Conservation (phyloP, 2,113 vertebrate species). For the Amia ocellicauda region DNA sequence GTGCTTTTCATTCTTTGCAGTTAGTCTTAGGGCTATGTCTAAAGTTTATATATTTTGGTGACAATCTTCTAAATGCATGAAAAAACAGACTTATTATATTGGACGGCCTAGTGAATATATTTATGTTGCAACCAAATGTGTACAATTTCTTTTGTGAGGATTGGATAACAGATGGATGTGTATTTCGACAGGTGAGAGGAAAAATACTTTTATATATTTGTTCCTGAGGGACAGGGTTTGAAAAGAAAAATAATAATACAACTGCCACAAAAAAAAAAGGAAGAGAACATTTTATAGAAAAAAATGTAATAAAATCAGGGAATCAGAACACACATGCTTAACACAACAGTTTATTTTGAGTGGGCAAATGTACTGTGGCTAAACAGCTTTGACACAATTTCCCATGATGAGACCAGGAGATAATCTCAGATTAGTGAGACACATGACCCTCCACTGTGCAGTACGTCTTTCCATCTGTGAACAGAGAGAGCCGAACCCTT, state of each 20-base stretch:
- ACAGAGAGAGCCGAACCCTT: not conserved
- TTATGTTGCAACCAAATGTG: too few species aligned
- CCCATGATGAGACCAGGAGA: conserved; percentile 54
- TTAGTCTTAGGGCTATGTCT: not conserved
- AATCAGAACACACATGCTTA: not conserved
- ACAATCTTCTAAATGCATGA: too few species aligned
- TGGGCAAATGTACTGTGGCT: conserved; percentile 47
- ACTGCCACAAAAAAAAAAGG: too few species aligned
- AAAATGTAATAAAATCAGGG: not conserved
- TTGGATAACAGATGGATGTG: too few species aligned
- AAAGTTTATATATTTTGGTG: not conserved
- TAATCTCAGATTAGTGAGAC: conserved; percentile 64
- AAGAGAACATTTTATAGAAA: too few species aligned
- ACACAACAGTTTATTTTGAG: conserved; percentile 45
- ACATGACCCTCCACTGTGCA: conserved; percentile 59
- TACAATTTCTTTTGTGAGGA: too few species aligned
- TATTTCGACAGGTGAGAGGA: too few species aligned
- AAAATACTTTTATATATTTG: too few species aligned
- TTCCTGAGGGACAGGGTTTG: too few species aligned
- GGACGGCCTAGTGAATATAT: too few species aligned
- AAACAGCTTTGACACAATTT: conserved; percentile 67
- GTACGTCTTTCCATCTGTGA: conserved; percentile 41
- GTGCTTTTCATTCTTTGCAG: conserved; percentile 7
- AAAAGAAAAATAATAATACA: too few species aligned
- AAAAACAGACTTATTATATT: too few species aligned